Conservation (phyloP, 2,888 invertebrate genomes). For the Rhorus exstirpatorius region DNA sequence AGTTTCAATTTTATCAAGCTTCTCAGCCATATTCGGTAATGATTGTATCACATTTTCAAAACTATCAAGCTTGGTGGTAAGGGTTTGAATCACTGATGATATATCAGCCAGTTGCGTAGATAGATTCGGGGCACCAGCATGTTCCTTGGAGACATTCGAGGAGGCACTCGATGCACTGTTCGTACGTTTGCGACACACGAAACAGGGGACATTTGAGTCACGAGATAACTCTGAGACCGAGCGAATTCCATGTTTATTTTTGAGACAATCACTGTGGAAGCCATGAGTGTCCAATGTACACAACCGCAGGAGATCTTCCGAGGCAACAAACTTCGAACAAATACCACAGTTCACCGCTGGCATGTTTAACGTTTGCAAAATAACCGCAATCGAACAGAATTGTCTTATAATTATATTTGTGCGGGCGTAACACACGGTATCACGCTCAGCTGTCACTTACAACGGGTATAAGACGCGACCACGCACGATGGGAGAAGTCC, state of each 20-base stretch:
- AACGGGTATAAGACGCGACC: no score
- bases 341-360: conserved; percentile 19
- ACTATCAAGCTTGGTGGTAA: no score
- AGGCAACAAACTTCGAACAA: conserved; percentile 12
- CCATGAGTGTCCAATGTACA: neutral
- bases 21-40: no score
- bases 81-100: no score
- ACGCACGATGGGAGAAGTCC: no score
- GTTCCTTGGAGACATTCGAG: neutral
- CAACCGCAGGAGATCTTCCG: neutral
- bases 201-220: neutral
- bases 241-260: neutral
- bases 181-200: neutral
- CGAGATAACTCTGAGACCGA: neutral
- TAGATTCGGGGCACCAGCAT: neutral
- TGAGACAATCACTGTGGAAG: neutral
- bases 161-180: neutral
- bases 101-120: no score
- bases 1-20: no score
- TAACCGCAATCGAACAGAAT: no score
- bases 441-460: no score
- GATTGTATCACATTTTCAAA: no score
- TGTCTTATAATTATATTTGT: no score
- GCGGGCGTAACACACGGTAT: no score
- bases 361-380: neutral